Conservation (phyloP, 2,797 vertebrate species). For the Holocentrus rufus region DNA sequence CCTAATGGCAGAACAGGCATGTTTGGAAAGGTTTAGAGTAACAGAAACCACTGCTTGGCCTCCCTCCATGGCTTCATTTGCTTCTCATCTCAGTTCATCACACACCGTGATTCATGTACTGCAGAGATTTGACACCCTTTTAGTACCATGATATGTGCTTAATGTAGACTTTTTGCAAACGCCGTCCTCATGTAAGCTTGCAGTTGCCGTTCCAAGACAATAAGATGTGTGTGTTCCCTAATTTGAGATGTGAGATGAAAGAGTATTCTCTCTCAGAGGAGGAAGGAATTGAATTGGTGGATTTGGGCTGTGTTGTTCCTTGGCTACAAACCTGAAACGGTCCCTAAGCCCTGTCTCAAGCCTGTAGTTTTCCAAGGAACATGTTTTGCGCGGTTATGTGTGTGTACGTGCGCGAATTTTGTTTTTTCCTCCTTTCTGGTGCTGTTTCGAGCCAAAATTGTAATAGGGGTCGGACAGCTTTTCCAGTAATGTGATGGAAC, state of each 20-base stretch:
- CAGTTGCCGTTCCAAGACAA: constrained; percentile 44
- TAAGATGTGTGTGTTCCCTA: constrained; percentile 55
- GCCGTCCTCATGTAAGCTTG: constrained; percentile 32
- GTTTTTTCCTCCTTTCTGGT: constrained; percentile 39
- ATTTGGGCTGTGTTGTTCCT: constrained; percentile 60
- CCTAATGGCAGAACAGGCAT: constrained; percentile 36
- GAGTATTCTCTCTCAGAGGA: constrained; percentile 46
- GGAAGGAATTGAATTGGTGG: constrained; percentile 57
- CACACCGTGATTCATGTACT: constrained; percentile 11
- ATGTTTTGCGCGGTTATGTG: constrained; percentile 31
- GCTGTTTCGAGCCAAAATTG: constrained; percentile 59
- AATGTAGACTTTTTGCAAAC: constrained; percentile 12
- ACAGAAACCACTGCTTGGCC: constrained; percentile 52
- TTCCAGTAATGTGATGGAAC: constrained; percentile 21
- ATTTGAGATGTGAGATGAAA: constrained; percentile 67
- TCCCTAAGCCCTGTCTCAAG: constrained; percentile 56
- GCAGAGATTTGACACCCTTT: constrained; percentile 19
- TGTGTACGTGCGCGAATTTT: constrained; percentile 11
- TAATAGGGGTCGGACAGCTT: constrained; percentile 49
- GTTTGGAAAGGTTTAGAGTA: constrained; percentile 56
- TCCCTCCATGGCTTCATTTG: constrained; percentile 22
- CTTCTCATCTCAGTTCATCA: constrained; percentile 37
- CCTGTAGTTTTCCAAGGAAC: constrained; percentile 50
- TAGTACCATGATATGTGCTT: constrained; percentile 11
- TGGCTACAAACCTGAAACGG: constrained; percentile 57